Evolutionary conservation across 1,140 invertebrate species (phyloP).

Genomic region (Drosophila prosaltans): DNA sequence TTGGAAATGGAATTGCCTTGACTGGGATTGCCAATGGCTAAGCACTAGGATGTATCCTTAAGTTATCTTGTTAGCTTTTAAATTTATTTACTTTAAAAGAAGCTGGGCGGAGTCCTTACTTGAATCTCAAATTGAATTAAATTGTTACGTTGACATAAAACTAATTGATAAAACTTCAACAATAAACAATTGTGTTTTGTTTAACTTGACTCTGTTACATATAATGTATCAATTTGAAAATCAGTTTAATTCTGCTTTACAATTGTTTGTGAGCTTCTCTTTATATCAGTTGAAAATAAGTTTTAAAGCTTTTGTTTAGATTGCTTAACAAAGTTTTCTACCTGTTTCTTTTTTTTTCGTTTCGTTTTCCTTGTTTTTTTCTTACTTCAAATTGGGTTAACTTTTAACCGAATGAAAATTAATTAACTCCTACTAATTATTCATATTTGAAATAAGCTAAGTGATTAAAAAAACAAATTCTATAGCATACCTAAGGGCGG

Average conservation of each 20-base stretch:
- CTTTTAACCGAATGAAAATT: constrained; percentile 13
- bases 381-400: not conserved
- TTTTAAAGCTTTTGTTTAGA: not conserved
- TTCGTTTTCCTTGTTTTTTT: not conserved
- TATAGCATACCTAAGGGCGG: constrained; percentile 31
- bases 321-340: not conserved
- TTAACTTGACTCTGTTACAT: not conserved
- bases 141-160: constrained; percentile 7
- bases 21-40: constrained; percentile 8
- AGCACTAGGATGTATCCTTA: constrained; percentile 3
- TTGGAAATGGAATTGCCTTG: not conserved
- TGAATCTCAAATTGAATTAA: constrained; percentile 13
- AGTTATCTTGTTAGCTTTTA: constrained; percentile 4
- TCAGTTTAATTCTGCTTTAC: too few relatives aligned
- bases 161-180: constrained; percentile 3
- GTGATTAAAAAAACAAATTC: constrained; percentile 51
- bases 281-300: not conserved
- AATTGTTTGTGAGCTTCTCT: too few relatives aligned
- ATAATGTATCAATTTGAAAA: too few relatives aligned
- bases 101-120: not conserved
- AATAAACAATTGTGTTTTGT: constrained; percentile 5
- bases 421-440: constrained; percentile 42
- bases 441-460: constrained; percentile 64
- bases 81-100: constrained; percentile 12
- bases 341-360: not conserved